These are phyloP conservation scores for Hesperophylax magnus DNA, from an alignment of 1,140 invertebrate species.

Conservation along the genomic window DNA sequence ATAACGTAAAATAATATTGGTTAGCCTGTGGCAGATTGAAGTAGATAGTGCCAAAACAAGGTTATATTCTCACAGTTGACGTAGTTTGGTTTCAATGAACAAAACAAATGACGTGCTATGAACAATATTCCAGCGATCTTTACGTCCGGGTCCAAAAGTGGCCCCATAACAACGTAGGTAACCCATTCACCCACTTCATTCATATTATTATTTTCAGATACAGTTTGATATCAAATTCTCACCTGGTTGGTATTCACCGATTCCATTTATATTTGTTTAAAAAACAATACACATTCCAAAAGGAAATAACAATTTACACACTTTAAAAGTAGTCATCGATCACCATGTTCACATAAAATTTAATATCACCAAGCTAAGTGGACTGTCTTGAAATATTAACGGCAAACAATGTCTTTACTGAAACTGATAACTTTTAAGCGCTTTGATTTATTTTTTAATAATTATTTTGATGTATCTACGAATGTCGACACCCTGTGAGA, in stretches of 20 bases:
- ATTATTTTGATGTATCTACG: background rate
- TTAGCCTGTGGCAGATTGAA: background rate
- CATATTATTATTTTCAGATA: background rate
- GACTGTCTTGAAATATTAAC: background rate
- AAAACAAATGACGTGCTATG: slow-evolving; percentile 38
- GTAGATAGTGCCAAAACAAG: slow-evolving; percentile 28
- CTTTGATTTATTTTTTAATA: background rate
- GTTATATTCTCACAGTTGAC: slow-evolving; percentile 21
- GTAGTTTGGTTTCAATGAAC: slow-evolving; percentile 9
- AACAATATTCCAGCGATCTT: slow-evolving; percentile 18
- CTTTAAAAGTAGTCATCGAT: slow-evolving; percentile 39
- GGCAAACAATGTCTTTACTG: too few relatives aligned
- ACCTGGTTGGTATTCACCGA: slow-evolving; percentile 42
- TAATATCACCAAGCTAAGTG: background rate
- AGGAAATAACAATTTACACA: slow-evolving; percentile 36
- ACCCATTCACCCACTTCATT: background rate
- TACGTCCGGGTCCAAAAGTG: slow-evolving; percentile 36
- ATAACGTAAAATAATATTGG: too few relatives aligned
- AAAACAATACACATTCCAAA: slow-evolving; percentile 35
- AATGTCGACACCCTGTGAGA: background rate
- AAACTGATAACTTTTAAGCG: too few relatives aligned
- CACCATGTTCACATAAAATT: slow-evolving; percentile 29
- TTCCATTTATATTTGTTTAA: slow-evolving; percentile 43
- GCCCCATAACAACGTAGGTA: background rate
- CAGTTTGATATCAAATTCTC: background rate